Conservation (phyloP, 2,888 invertebrate species). For the Drosophila barbarae region DNA sequence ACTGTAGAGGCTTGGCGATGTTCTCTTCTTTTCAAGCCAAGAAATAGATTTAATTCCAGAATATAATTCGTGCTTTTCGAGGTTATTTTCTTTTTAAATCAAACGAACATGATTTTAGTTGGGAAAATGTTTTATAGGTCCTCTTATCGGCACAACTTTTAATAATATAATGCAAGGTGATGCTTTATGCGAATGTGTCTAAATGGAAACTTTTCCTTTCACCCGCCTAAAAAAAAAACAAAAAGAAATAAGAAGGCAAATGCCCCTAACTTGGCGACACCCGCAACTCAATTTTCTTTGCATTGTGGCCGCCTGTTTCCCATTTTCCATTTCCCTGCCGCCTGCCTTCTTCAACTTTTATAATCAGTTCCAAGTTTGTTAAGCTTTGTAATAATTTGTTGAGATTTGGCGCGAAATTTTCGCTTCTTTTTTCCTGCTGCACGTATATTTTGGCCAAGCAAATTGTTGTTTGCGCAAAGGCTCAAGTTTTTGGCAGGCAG, state of each 20-base stretch:
- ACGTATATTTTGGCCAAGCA: conserved; percentile 15
- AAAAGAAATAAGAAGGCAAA: conserved; percentile 7
- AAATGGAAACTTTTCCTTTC: conserved; percentile 50
- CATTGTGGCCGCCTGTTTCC: conserved; percentile 17
- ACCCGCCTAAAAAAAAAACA: conserved; percentile 25
- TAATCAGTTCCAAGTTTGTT: conserved; percentile 71
- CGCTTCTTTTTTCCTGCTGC: conserved; percentile 25
- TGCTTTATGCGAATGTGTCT: conserved; percentile 33
- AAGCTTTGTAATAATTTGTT: conserved; percentile 72
- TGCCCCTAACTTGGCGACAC: conserved; percentile 15
- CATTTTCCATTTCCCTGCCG: conserved; percentile 23
- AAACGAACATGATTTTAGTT: neutral
- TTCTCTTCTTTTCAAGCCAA: neutral
- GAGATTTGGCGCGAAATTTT: conserved; percentile 66
- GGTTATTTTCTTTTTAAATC: neutral
- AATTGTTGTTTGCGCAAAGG: conserved; percentile 29
- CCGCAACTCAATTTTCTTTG: conserved; percentile 33
- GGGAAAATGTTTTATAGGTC: conserved; percentile 35
- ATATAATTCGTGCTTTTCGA: too few relatives aligned
- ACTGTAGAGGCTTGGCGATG: conserved; percentile 80
- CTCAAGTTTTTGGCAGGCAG: conserved; percentile 27
- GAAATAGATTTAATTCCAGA: neutral
- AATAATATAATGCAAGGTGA: conserved; percentile 46
- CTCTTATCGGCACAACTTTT: conserved; percentile 50
- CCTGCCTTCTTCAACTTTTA: conserved; percentile 55